Base-by-base conservation (phyloP, 1,140 invertebrate species). In the Paraescarpia echinospica region DNA sequence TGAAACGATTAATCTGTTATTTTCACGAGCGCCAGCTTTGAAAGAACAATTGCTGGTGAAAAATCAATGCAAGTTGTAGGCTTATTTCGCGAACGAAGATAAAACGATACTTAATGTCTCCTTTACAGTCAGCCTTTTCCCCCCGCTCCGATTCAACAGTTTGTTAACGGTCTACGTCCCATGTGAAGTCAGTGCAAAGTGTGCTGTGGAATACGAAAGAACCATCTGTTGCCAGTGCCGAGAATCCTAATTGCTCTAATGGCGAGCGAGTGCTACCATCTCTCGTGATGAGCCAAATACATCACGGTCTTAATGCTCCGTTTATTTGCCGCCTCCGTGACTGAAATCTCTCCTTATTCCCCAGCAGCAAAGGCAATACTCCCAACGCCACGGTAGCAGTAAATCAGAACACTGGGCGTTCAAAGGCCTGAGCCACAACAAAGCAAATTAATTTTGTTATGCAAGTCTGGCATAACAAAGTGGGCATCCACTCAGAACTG, bases 391-490 rank as follows among this genome's bases (percentile, higher is more conserved):
- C 59, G 22, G 59, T 5, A 77, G 27, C 59, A 77, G 18, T 77
- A 77, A 77, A 77, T 77, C 59, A 77, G 59, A 77, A 77, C 59
- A 77, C 12, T 77, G 59, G 59, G 59, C 8, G 8, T 77, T 77
- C 12, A 77, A 77, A 77, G 59, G 59, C 59, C 4, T 27, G 59
- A 6, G 14, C 59, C 59, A 77, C 59, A 77, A 77, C 59, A 77
- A 77, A 77, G 59, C 59, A 77, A 77, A 77, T 77, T 77, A 12
- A 77, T 77, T 77, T 77, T 77, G 59, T 77, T 77, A 77, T 77
- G 59, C 22, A 12, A 77, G 59, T 1, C 59, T 77, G 59, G 59
- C 59, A 77, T 77, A 77, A 77, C 2, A 27, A 6, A 77, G 22
- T 77, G 59, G 27, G 18, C 59, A 77, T 31, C 27, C 18, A 27